Percentiles rank a stretch among this genome's conserved stretches.
Conservation (phyloP, 2,113 vertebrate species). For the Suricata suricatta region DNA sequence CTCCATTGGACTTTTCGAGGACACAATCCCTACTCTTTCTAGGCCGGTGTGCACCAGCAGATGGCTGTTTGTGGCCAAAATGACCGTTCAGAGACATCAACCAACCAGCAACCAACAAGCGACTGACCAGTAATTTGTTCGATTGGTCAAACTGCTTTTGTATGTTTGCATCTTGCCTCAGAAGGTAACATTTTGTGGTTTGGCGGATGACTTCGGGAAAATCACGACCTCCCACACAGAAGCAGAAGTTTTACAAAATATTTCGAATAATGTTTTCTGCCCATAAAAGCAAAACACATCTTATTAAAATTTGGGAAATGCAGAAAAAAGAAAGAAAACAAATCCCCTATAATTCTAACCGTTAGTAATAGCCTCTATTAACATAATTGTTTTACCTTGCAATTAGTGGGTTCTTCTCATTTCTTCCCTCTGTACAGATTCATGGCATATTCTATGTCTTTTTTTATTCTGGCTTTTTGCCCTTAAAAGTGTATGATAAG, state of each 20-base stretch:
- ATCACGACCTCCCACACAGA: neutral
- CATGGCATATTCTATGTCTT: neutral
- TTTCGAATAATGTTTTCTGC: neutral
- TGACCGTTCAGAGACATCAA: neutral
- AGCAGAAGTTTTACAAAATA: neutral
- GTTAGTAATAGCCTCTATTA: neutral
- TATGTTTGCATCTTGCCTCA: neutral
- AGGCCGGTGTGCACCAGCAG: neutral
- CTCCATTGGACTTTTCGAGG: neutral
- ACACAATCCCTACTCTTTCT: neutral
- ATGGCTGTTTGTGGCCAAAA: slow-evolving; percentile 14
- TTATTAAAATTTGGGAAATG: slow-evolving; percentile 19
- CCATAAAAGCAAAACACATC: neutral
- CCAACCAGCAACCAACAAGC: neutral
- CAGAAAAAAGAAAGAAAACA: slow-evolving; percentile 10
- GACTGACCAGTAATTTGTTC: slow-evolving; percentile 23
- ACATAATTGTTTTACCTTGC: neutral
- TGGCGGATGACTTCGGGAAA: slow-evolving; percentile 40
- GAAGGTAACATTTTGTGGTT: slow-evolving; percentile 20
- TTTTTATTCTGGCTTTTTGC: neutral
- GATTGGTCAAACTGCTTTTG: neutral
- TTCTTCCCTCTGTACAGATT: neutral
- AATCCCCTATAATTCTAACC: neutral
- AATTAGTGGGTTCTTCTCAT: neutral
- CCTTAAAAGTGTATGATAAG: neutral